Percentiles rank a stretch among this genome's conserved stretches.
These are phyloP conservation scores for Hippoglossus stenolepis DNA, from an alignment of 2,113 vertebrate species.

Conservation along the genomic window DNA sequence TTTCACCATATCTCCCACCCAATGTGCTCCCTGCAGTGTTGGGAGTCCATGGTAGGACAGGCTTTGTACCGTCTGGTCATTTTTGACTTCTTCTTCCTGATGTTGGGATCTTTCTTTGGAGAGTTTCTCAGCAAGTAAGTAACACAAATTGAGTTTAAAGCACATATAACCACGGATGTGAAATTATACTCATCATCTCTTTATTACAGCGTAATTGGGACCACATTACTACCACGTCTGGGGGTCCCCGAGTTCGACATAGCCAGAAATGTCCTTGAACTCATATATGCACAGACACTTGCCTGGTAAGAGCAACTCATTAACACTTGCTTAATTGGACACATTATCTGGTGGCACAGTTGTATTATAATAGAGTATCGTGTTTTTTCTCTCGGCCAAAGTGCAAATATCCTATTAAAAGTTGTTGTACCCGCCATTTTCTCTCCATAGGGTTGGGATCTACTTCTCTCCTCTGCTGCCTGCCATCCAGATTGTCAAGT, in stretches of 20 bases:
- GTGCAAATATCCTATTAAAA: background rate
- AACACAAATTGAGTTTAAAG: background rate
- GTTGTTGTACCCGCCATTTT: slow-evolving; percentile 17
- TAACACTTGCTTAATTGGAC: background rate
- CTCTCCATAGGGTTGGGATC: slow-evolving; percentile 89
- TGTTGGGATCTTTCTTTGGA: slow-evolving; percentile 91
- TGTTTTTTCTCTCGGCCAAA: background rate
- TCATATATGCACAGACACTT: slow-evolving; percentile 95
- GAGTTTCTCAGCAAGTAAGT: slow-evolving; percentile 94
- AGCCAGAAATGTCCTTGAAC: slow-evolving; percentile 91
- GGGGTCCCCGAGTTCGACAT: slow-evolving; percentile 94
- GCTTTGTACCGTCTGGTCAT: slow-evolving; percentile 93
- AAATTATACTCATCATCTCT: slow-evolving; percentile 4
- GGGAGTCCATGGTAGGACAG: slow-evolving; percentile 93
- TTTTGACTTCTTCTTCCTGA: slow-evolving; percentile 92
- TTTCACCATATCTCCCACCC: background rate
- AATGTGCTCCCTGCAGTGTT: slow-evolving; percentile 85
- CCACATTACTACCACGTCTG: slow-evolving; percentile 69
- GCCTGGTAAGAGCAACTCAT: slow-evolving; percentile 84
- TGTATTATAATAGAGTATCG: background rate
- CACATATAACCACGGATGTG: background rate
- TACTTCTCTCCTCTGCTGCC: slow-evolving; percentile 95
- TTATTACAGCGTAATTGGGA: slow-evolving; percentile 87
- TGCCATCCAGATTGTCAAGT: slow-evolving; percentile 89
- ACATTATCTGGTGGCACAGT: background rate